Evolutionary conservation across 2,797 vertebrate genomes (phyloP).

Genomic region (Pangasius krempfi): DNA sequence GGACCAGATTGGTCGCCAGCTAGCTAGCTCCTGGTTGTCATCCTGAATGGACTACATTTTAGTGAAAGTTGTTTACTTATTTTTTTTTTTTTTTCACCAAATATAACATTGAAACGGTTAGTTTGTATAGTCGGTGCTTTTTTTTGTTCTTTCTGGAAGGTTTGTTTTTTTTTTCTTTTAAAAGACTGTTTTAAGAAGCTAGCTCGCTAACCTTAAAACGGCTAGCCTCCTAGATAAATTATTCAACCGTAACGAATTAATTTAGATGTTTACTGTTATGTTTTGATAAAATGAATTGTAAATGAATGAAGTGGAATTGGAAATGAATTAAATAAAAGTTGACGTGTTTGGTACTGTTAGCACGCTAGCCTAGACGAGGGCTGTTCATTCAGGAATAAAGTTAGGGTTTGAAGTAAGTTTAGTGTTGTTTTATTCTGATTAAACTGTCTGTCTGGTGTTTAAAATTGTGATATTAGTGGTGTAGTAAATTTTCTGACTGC

Average conservation of each 20-base stretch:
- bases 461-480: not conserved
- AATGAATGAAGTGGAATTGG: not conserved
- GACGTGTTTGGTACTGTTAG: not conserved
- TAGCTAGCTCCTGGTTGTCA: slow-evolving; percentile 7
- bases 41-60: not conserved
- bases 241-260: not conserved
- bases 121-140: no score
- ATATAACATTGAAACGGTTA: no score
- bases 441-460: not conserved
- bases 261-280: not conserved
- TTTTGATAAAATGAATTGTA: not conserved
- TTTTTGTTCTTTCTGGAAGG: not conserved
- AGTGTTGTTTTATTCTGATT: not conserved
- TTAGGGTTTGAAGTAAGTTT: no score
- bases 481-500: no score
- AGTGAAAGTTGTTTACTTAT: not conserved
- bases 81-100: not conserved
- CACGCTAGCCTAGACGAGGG: no score
- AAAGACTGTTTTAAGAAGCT: not conserved
- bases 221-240: not conserved
- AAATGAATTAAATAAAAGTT: not conserved
- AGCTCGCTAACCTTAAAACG: not conserved
- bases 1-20: not conserved
- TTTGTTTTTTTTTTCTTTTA: not conserved
- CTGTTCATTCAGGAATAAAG: not conserved